A percentile compares a stretch with the other conserved stretches of the same genome.
Evolutionary conservation across 2,888 invertebrate genomes (phyloP).

Genomic region (Chymomyza procnemis): DNA sequence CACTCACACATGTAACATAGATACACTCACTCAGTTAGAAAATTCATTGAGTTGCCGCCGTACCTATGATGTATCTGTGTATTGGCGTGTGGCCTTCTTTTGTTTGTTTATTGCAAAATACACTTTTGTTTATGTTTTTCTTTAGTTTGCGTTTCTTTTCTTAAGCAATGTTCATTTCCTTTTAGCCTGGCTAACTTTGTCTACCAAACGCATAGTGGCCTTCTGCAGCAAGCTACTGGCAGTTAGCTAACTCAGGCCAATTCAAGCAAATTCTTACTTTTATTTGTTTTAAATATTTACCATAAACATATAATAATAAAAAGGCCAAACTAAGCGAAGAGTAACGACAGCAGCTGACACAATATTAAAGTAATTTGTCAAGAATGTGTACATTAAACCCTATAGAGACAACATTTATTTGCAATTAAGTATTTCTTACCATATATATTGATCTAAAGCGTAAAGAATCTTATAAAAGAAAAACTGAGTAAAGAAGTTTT

Average conservation of each 20-base stretch:
- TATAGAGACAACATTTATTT: background rate
- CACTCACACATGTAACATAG: too few species aligned
- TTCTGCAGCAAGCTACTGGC: too few species aligned
- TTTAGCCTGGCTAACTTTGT: background rate
- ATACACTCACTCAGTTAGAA: background rate
- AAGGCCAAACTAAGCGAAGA: slow-evolving; percentile 53
- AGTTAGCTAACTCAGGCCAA: background rate
- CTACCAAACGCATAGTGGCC: background rate
- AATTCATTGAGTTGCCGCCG: slow-evolving; percentile 15
- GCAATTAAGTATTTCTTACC: background rate
- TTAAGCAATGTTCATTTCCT: background rate
- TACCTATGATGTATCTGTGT: slow-evolving; percentile 7
- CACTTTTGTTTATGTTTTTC: slow-evolving; percentile 64
- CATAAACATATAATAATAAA: slow-evolving; percentile 20
- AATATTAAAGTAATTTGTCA: background rate
- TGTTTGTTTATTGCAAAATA: background rate
- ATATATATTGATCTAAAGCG: background rate
- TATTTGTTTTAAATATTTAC: slow-evolving; percentile 66
- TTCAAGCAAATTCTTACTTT: slow-evolving; percentile 22
- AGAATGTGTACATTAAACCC: background rate
- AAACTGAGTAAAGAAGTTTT: background rate
- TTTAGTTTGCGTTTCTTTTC: slow-evolving; percentile 58
- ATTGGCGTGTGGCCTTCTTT: slow-evolving; percentile 3
- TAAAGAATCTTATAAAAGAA: background rate
- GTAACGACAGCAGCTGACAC: slow-evolving; percentile 29